phyloP scores from a whole-genome alignment of 64 coral and sea anemone genomes.

The Dendronephthya gigantea region DNA sequence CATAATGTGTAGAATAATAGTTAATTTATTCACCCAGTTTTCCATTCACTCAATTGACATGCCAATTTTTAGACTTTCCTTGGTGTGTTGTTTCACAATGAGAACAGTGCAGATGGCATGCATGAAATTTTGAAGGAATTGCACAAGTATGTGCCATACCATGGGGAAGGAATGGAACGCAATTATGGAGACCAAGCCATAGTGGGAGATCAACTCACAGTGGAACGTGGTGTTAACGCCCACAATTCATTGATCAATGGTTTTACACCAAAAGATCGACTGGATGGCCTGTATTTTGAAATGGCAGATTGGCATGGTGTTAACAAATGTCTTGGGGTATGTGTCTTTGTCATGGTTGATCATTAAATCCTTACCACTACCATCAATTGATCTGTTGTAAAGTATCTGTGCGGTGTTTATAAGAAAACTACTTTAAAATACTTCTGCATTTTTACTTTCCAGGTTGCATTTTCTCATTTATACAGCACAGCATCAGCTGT shows the following conservation, averaged over 20 bases:
- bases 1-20: too few relatives aligned
- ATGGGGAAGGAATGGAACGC: background rate
- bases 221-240: constrained; percentile 34
- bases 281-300: constrained; percentile 9
- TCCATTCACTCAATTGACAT: background rate
- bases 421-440: background rate
- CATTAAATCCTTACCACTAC: too few relatives aligned
- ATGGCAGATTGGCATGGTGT: constrained; percentile 16
- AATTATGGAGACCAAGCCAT: constrained; percentile 20
- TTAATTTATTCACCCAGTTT: background rate
- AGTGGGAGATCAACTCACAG: constrained; percentile 44
- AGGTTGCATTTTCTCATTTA: constrained; percentile 17
- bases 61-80: background rate
- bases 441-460: background rate
- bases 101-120: background rate
- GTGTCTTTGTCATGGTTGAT: background rate
- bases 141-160: background rate
- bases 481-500: constrained; percentile 16
- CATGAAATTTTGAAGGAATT: background rate
- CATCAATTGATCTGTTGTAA: too few relatives aligned
- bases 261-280: background rate
- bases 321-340: constrained; percentile 1
- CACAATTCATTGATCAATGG: background rate
- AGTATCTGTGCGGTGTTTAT: background rate
- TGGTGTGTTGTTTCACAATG: background rate